These are phyloP conservation scores for Unio delphinus DNA, from an alignment of 2,888 invertebrate species.

Conservation along the genomic window DNA sequence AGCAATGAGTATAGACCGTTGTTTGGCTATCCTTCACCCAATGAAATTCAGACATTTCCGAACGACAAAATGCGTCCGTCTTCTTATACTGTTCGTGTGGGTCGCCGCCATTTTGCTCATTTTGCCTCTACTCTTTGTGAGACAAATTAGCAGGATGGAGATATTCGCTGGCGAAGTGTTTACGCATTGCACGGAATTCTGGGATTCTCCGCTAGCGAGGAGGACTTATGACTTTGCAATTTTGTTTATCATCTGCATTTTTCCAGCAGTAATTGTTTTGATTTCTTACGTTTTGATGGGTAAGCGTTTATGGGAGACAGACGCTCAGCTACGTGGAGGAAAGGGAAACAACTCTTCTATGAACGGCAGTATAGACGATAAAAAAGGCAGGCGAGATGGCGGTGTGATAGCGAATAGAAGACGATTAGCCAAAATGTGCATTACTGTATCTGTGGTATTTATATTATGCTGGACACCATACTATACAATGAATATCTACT, in stretches of 20 bases:
- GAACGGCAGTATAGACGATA: conserved; percentile 16
- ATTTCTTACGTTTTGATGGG: conserved; percentile 65
- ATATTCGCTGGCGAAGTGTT: conserved; percentile 33
- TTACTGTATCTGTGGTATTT: conserved; percentile 82
- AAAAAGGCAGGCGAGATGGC: conserved; percentile 23
- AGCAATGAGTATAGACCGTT: conserved; percentile 84
- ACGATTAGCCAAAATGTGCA: conserved; percentile 83
- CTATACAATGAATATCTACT: conserved; percentile 80
- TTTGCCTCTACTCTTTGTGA: conserved; percentile 78
- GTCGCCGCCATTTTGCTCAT: conserved; percentile 79
- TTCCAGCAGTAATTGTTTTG: conserved; percentile 77
- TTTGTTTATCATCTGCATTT: conserved; percentile 82
- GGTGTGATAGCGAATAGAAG: conserved; percentile 77
- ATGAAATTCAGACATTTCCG: conserved; percentile 82
- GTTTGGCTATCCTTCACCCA: conserved; percentile 81
- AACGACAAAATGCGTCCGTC: conserved; percentile 79
- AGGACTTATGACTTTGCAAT: conserved; percentile 79
- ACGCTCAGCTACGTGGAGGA: conserved; percentile 32
- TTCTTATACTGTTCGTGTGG: conserved; percentile 79
- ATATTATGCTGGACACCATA: conserved; percentile 86
- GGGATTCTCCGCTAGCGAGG: conserved; percentile 73
- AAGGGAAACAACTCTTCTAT: conserved; percentile 10
- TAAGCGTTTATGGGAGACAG: conserved; percentile 73
- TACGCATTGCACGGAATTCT: conserved; percentile 77
- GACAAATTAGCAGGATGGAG: conserved; percentile 35